These are phyloP conservation scores for Trachelus stipa DNA, from an alignment of 2,888 invertebrate species.

Conservation along the genomic window DNA sequence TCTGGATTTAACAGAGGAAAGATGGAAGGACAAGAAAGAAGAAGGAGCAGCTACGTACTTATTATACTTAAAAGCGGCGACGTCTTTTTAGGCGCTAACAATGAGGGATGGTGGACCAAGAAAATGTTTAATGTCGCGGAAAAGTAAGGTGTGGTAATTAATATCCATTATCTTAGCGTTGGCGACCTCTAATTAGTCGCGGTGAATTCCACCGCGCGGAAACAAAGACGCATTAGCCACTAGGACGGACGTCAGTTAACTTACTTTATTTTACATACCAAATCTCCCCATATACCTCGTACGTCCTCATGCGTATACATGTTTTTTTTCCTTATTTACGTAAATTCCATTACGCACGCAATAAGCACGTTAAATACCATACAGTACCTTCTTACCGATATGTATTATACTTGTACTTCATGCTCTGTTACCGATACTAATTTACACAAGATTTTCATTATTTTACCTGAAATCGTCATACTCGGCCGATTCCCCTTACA, in stretches of 20 bases:
- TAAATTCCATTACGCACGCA: too few species aligned
- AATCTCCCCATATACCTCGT: too few species aligned
- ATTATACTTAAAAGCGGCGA: conserved; percentile 57
- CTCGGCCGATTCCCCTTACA: too few species aligned
- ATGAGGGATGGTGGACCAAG: conserved; percentile 63
- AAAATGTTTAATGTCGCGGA: conserved; percentile 65
- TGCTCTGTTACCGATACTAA: too few species aligned
- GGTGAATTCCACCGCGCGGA: conserved; percentile 44
- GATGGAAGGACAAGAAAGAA: conserved; percentile 19
- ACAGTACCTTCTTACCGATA: too few species aligned
- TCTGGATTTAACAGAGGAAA: conserved; percentile 11
- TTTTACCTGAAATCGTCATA: too few species aligned
- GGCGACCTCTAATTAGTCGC: conserved; percentile 59
- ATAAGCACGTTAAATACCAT: too few species aligned
- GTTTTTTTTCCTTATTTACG: too few species aligned
- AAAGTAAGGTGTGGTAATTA: conserved; percentile 62
- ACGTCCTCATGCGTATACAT: too few species aligned
- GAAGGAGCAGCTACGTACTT: conserved; percentile 41
- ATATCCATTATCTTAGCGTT: conserved; percentile 63
- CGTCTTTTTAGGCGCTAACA: conserved; percentile 63
- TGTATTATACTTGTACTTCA: too few species aligned
- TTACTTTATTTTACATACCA: too few species aligned
- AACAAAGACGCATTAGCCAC: conserved; percentile 61
- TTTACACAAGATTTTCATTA: too few species aligned
- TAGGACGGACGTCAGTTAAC: neutral